These are phyloP conservation scores for Bucco capensis DNA, from an alignment of 2,113 vertebrate genomes.

Conservation along the genomic window DNA sequence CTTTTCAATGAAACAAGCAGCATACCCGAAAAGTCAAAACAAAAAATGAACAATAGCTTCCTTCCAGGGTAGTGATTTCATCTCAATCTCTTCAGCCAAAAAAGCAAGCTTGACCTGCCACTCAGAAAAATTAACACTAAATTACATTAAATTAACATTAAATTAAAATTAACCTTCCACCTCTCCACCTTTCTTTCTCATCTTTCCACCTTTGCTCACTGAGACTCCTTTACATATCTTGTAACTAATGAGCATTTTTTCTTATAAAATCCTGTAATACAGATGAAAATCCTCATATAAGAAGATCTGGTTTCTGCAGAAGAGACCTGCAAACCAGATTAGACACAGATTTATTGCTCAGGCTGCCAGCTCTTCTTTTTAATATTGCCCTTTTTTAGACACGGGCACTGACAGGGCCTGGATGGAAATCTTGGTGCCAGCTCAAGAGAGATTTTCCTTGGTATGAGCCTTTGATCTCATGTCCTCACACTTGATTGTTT, in stretches of 20 bases:
- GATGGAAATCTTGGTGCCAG: neutral
- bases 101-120: neutral
- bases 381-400: neutral
- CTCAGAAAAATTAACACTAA: neutral
- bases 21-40: neutral
- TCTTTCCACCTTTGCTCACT: too few species aligned
- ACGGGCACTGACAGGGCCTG: neutral
- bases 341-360: neutral
- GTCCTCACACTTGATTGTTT: neutral
- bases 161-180: too few species aligned
- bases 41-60: neutral
- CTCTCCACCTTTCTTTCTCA: too few species aligned
- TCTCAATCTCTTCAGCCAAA: neutral
- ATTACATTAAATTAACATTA: too few species aligned
- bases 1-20: neutral
- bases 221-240: fast-evolving
- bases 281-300: neutral
- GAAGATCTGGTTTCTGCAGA: neutral
- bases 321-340: neutral
- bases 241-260: fast-evolving
- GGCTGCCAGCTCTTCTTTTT: neutral
- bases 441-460: neutral
- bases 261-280: neutral
- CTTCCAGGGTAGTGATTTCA: neutral
- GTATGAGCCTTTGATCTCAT: neutral